phyloP scores from a whole-genome alignment of 2,797 vertebrate genomes.

The Alauda arvensis region DNA sequence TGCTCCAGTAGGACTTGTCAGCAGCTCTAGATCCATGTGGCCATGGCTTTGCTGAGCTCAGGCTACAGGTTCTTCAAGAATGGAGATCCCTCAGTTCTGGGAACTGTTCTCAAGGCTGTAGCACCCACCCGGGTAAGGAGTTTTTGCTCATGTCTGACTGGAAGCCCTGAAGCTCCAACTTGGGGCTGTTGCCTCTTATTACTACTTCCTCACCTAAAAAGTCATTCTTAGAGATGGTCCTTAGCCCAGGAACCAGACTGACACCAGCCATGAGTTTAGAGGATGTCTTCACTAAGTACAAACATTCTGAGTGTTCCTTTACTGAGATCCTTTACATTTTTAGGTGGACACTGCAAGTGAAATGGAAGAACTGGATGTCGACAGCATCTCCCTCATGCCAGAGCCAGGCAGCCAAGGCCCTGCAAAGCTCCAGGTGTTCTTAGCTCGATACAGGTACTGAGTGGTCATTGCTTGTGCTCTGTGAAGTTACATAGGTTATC shows the following conservation, averaged over 20 bases:
- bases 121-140: background rate
- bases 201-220: background rate
- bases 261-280: background rate
- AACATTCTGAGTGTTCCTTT: background rate
- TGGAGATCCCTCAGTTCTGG: background rate
- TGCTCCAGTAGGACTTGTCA: background rate
- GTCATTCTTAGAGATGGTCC: background rate
- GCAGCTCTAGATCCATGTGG: background rate
- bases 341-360: conserved; percentile 98
- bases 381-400: conserved; percentile 83
- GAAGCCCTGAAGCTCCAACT: background rate
- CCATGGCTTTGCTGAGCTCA: background rate
- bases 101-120: background rate
- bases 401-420: conserved; percentile 76
- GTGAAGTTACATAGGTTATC: background rate
- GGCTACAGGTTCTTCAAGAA: background rate
- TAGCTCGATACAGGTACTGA: conserved; percentile 90
- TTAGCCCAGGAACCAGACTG: background rate
- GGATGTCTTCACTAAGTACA: background rate
- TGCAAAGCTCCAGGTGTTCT: conserved; percentile 93
- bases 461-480: background rate
- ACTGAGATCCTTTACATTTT: background rate
- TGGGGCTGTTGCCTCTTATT: background rate
- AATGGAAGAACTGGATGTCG: conserved; percentile 93
- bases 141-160: background rate